Percentiles rank a stretch among this genome's conserved stretches.
Evolutionary conservation across 2,888 invertebrate genomes (phyloP).

Genomic region (Lordiphosa andalusiaca): DNA sequence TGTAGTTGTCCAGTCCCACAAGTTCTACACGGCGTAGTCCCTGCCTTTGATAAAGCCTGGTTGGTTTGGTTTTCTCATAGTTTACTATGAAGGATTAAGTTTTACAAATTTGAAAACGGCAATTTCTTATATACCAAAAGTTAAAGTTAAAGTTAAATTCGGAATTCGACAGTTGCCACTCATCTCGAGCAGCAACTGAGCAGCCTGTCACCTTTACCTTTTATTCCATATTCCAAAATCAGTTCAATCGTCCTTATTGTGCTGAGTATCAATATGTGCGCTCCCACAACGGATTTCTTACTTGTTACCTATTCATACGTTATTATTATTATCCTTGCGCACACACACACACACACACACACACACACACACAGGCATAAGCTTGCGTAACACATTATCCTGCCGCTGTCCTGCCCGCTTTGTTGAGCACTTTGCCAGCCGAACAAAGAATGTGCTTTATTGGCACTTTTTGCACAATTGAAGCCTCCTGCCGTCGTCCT

Average conservation of each 20-base stretch:
- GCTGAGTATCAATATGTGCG: slow-evolving; percentile 6
- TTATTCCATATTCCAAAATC: too few relatives aligned
- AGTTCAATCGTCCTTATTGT: not conserved
- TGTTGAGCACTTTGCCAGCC: slow-evolving; percentile 76
- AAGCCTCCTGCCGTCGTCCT: slow-evolving; percentile 9
- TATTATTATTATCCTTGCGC: slow-evolving; percentile 71
- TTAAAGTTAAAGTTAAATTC: too few relatives aligned
- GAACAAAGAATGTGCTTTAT: slow-evolving; percentile 79
- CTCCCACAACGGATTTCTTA: slow-evolving; percentile 13
- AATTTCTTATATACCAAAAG: too few relatives aligned
- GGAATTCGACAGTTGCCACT: too few relatives aligned
- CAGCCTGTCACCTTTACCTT: too few relatives aligned
- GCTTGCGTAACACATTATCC: slow-evolving; percentile 55
- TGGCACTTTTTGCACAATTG: slow-evolving; percentile 78
- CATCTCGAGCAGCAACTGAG: too few relatives aligned
- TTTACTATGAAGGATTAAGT: too few relatives aligned
- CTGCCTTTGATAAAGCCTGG: too few relatives aligned
- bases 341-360: slow-evolving; percentile 28
- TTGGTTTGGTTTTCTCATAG: too few relatives aligned
- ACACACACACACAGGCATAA: slow-evolving; percentile 27
- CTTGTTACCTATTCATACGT: slow-evolving; percentile 78
- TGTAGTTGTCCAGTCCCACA: too few relatives aligned
- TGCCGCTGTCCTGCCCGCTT: slow-evolving; percentile 52
- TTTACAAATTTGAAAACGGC: too few relatives aligned
- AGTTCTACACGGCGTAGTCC: too few relatives aligned